Base-by-base conservation (phyloP, 2,113 vertebrate species). In the Callaeas wilsoni region DNA sequence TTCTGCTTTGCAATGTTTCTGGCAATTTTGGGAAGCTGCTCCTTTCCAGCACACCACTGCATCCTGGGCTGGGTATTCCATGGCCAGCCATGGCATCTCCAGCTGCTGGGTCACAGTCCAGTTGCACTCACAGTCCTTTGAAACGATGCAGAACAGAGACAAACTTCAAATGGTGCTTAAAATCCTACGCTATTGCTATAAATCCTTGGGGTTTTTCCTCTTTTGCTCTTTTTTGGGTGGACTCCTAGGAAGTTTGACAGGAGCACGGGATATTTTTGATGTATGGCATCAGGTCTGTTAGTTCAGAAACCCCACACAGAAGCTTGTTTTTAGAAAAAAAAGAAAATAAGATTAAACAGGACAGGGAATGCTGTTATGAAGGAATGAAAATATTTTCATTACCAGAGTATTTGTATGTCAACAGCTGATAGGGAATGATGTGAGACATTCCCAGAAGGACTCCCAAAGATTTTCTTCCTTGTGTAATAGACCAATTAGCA, bases 321-420 rank as follows among this genome's bases (percentile, higher is more conserved):
- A 99, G 99, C 98, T 98, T 98, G 97, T 98, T 99, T 98, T 98
- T 95, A 97, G 95, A 96, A 87, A 96, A 78, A n/a, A 95, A 96
- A 96, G 96, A 94, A 98, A 98, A 98, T 97, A 98, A 96, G 97
- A 98, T 98, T 98, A 98, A 96, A 97, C 95, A 97, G 97, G 97
- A 98, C 97, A 96, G 96, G 97, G 97, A 98, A 98, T 97, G 97
- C 98, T 98, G 97, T 98, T 97, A 97, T 96, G 92, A 97, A 97
- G 97, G 98, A 99, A 98, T 98, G 98, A 98, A 99, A 99, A 99
- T 99, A 99, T 99, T 99, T 99, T 99, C 98, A 97, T 98, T 98
- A 97, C 96, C 55, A 97, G 97, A 97, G 97, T 98, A 98, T 98
- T 98, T 98, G 97, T 98, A 93, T 98, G 98, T 99, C 98, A 99